Evolutionary conservation across 2,797 vertebrate species (phyloP).

Genomic region (Micromesistius poutassou): DNA sequence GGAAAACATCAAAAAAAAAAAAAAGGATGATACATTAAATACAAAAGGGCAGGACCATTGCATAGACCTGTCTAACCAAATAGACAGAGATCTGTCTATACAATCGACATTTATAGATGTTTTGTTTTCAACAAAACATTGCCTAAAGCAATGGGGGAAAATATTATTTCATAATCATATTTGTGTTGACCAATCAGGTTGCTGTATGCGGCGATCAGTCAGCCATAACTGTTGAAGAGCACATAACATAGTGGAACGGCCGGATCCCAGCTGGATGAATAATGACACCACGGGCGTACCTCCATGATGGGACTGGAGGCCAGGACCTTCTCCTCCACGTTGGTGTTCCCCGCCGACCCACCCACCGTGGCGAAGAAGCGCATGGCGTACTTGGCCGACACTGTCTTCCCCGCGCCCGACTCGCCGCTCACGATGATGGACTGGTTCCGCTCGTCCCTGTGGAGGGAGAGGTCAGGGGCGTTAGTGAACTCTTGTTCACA

Average conservation of each 20-base stretch:
- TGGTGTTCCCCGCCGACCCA: slow-evolving; percentile 83
- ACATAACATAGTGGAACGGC: neutral
- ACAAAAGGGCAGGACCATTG: no score
- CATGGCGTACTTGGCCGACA: slow-evolving; percentile 96
- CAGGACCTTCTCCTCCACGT: slow-evolving; percentile 90
- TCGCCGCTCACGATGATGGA: slow-evolving; percentile 96
- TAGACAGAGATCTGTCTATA: no score
- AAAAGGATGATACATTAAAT: no score
- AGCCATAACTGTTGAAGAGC: no score
- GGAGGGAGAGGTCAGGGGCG: neutral
- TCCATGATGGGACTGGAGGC: slow-evolving; percentile 95
- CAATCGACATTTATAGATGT: no score
- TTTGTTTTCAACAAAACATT: no score
- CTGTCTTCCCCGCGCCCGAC: slow-evolving; percentile 92
- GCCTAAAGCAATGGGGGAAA: neutral
- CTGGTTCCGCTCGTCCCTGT: slow-evolving; percentile 94
- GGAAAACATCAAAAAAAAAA: no score
- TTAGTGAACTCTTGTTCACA: neutral
- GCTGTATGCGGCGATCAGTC: no score
- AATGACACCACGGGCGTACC: slow-evolving; percentile 68
- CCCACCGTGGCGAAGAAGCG: slow-evolving; percentile 89
- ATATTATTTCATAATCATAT: neutral
- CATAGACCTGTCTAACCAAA: no score
- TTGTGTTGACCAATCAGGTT: neutral
- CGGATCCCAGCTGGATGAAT: neutral